Evolutionary conservation across 2,113 vertebrate species (phyloP).

Genomic region (Platysteira castanea): DNA sequence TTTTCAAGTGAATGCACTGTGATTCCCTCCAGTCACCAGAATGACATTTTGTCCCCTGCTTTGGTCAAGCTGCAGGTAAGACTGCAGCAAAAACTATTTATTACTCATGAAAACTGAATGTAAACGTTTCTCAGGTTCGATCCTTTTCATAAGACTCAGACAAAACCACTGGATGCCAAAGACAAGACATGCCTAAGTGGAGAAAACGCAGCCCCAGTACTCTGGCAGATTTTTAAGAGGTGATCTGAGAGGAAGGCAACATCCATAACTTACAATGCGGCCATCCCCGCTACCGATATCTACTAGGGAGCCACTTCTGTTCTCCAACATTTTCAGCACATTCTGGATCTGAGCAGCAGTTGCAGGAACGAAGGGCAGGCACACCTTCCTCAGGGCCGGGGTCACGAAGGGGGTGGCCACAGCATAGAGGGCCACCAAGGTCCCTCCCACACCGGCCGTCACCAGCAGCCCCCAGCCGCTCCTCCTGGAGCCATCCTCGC

Average conservation of each 20-base stretch:
- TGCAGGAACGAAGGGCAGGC: conserved; percentile 93
- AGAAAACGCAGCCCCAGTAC: neutral
- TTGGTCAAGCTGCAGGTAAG: neutral
- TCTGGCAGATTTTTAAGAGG: fast-evolving
- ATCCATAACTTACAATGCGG: conserved; percentile 81
- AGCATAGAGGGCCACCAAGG: conserved; percentile 80
- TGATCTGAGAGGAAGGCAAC: fast-evolving
- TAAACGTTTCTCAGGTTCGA: neutral
- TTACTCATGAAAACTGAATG: neutral
- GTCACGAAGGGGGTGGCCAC: conserved; percentile 82
- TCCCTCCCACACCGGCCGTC: conserved; percentile 76
- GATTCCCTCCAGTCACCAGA: neutral
- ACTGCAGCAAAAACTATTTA: neutral
- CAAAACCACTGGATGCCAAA: neutral
- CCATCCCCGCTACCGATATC: conserved; percentile 96
- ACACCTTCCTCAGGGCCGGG: conserved; percentile 86
- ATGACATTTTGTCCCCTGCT: neutral
- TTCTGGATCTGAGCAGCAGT: conserved; percentile 84
- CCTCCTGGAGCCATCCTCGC: neutral
- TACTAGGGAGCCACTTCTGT: conserved; percentile 78
- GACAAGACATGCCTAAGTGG: neutral
- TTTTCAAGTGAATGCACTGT: fast-evolving
- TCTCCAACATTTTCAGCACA: conserved; percentile 77
- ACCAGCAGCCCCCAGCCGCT: conserved; percentile 73
- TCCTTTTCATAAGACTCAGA: neutral